Percentiles rank a stretch among this genome's conserved stretches.
Conservation (phyloP, 2,113 vertebrate genomes). For the Pitta sordida region DNA sequence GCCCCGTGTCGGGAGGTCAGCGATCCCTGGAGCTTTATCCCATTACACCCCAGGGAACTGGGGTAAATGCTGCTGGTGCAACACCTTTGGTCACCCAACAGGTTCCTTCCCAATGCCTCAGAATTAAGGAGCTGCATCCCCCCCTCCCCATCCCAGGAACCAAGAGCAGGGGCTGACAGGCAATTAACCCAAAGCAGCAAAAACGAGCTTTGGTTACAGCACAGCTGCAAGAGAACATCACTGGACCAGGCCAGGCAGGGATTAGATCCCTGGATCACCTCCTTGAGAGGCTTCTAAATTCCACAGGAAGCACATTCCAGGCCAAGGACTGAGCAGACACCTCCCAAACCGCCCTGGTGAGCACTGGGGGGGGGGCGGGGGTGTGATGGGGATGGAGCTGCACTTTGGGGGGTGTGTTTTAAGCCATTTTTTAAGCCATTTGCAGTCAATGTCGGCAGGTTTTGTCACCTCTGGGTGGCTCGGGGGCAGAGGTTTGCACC, state of each 20-base stretch:
- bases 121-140: neutral
- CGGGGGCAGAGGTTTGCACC: neutral
- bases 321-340: neutral
- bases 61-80: neutral
- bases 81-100: neutral
- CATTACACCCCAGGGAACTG: neutral
- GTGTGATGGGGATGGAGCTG: neutral
- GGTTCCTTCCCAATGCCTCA: neutral
- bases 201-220: neutral
- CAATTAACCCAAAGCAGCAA: neutral
- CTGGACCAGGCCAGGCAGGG: slow-evolving; percentile 20
- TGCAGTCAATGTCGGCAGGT: neutral
- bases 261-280: slow-evolving; percentile 29
- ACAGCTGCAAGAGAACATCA: slow-evolving; percentile 47
- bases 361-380: neutral
- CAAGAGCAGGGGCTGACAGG: slow-evolving; percentile 35
- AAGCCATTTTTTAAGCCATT: neutral
- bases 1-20: neutral
- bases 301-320: slow-evolving; percentile 45
- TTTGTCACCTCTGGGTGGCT: neutral
- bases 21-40: neutral
- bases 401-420: neutral
- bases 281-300: slow-evolving; percentile 29
- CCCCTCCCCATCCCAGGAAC: neutral
- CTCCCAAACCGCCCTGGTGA: neutral